Evolutionary conservation across 1,140 invertebrate species (phyloP).

Genomic region (Palaemon carinicauda): DNA sequence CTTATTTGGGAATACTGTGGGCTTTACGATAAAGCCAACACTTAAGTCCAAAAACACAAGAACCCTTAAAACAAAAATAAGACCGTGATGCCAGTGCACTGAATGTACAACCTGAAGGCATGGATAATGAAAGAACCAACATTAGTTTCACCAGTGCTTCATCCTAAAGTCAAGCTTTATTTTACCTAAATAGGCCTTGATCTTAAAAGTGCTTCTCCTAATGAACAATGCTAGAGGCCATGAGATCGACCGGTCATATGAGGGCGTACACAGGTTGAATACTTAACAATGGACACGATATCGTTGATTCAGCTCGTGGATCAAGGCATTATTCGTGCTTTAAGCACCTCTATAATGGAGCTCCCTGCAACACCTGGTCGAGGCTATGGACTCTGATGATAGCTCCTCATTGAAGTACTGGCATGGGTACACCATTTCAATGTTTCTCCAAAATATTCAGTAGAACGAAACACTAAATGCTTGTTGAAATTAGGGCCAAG

Average conservation of each 20-base stretch:
- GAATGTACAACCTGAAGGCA: neutral
- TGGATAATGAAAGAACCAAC: neutral
- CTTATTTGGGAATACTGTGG: too few relatives aligned
- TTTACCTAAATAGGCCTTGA: neutral
- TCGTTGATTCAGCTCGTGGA: too few relatives aligned
- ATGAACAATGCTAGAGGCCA: neutral
- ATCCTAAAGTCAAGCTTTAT: neutral
- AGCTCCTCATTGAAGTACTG: neutral
- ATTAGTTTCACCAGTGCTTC: constrained; percentile 13
- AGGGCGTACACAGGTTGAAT: neutral
- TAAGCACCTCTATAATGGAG: too few relatives aligned
- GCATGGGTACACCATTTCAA: neutral
- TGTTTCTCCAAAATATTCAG: neutral
- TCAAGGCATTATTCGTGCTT: too few relatives aligned
- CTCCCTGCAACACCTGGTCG: too few relatives aligned
- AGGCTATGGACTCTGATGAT: too few relatives aligned
- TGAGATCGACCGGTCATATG: neutral
- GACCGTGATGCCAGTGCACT: neutral
- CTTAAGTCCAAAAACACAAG: neutral
- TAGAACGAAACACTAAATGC: constrained; percentile 25
- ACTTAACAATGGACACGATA: neutral
- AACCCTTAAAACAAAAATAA: neutral
- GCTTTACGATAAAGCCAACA: neutral
- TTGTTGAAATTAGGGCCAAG: constrained; percentile 12
- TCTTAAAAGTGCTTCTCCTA: neutral